Evolutionary conservation across 2,888 invertebrate species (phyloP).

Genomic region (Artemia sinica): DNA sequence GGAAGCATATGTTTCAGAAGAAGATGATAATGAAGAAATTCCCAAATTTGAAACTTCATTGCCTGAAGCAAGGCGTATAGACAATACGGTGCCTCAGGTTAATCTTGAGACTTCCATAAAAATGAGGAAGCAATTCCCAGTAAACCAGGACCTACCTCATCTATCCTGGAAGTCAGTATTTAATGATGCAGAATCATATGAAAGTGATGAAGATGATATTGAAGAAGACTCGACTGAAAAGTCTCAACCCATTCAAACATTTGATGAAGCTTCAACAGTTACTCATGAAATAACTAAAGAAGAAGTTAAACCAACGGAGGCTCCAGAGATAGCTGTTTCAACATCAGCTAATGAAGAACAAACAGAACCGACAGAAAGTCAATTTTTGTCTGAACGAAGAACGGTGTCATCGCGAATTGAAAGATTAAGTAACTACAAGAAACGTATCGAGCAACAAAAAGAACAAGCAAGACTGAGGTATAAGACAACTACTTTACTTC

Average conservation of each 20-base stretch:
- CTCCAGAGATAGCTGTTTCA: neutral
- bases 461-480: slow-evolving; percentile 16
- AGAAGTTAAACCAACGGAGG: neutral
- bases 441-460: slow-evolving; percentile 19
- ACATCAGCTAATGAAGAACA: neutral
- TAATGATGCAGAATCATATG: slow-evolving; percentile 2
- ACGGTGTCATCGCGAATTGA: slow-evolving; percentile 9
- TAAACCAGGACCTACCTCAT: neutral
- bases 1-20: neutral
- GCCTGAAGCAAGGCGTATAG: neutral
- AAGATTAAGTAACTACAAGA: slow-evolving; percentile 18
- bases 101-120: neutral
- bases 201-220: neutral
- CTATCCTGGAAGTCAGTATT: neutral
- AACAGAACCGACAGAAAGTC: neutral
- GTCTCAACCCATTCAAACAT: neutral
- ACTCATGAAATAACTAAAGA: neutral
- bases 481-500: neutral
- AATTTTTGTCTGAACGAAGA: neutral
- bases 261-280: neutral
- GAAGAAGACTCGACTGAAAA: neutral
- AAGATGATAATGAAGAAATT: neutral
- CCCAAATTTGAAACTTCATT: too few species aligned
- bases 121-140: neutral
- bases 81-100: neutral